phyloP scores from a whole-genome alignment of 2,113 vertebrate species.

The Corvus cornix region DNA sequence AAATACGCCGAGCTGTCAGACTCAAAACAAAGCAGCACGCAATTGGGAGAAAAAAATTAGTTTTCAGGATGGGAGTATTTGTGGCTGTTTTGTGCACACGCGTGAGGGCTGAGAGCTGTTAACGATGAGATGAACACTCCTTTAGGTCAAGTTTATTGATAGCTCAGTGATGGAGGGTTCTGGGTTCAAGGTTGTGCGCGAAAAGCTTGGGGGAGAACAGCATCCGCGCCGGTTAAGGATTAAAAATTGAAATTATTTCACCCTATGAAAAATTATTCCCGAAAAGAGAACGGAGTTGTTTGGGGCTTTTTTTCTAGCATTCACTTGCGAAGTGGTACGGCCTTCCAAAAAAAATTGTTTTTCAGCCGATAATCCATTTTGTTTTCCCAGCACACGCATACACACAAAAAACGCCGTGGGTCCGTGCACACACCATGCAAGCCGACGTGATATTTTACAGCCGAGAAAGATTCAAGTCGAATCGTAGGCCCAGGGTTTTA shows the following conservation, averaged over 20 bases:
- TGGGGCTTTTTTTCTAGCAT: neutral
- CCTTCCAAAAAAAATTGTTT: neutral
- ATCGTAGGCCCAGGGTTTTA: slow-evolving; percentile 47
- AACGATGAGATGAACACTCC: neutral
- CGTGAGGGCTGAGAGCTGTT: neutral
- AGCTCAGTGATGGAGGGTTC: neutral
- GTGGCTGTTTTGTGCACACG: neutral
- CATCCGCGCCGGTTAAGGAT: neutral
- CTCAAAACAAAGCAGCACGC: slow-evolving; percentile 27
- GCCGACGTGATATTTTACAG: neutral
- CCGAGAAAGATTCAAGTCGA: neutral
- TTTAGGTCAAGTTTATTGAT: slow-evolving; percentile 53
- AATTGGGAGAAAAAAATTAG: neutral
- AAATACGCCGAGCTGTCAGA: slow-evolving; percentile 62
- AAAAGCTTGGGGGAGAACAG: neutral
- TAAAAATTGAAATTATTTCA: neutral
- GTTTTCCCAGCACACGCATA: neutral
- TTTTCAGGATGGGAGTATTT: slow-evolving; percentile 7
- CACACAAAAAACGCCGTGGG: neutral
- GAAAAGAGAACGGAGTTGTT: neutral
- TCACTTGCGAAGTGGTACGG: neutral
- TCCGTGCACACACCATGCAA: neutral
- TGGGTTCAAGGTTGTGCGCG: neutral
- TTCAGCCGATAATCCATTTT: neutral
- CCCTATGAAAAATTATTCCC: neutral